These are phyloP conservation scores for Alouatta palliata DNA, from an alignment of 2,113 vertebrate species.

Conservation along the genomic window DNA sequence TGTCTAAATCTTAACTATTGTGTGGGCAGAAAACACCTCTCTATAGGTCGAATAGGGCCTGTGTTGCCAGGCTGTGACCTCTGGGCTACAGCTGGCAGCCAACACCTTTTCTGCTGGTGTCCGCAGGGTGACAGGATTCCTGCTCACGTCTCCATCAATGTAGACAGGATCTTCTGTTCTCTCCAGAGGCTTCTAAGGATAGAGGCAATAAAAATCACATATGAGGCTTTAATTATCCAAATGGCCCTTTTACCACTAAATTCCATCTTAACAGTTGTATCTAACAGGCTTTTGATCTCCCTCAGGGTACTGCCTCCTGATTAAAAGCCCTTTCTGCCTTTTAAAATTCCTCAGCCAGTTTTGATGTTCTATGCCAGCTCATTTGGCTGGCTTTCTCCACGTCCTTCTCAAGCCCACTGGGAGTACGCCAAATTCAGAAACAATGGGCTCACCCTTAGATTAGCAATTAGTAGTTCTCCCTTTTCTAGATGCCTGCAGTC, in stretches of 20 bases:
- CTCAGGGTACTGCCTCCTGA: neutral
- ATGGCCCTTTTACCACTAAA: neutral
- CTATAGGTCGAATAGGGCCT: neutral
- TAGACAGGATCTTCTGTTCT: neutral
- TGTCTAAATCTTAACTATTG: neutral
- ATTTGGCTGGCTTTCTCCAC: neutral
- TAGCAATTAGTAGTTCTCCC: neutral
- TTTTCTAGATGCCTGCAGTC: neutral
- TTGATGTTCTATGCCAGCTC: neutral
- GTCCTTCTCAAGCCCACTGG: neutral
- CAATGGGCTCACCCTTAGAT: rapidly evolving
- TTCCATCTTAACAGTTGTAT: neutral
- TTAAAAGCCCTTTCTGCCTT: constrained; percentile 40
- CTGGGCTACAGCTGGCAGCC: neutral
- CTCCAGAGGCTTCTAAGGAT: neutral
- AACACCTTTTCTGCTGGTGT: neutral
- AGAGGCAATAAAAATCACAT: neutral
- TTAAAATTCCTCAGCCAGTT: constrained; percentile 19
- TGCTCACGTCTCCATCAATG: neutral
- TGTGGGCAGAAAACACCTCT: neutral
- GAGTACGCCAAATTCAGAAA: neutral
- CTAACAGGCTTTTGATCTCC: constrained; percentile 50
- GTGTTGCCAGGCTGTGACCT: neutral
- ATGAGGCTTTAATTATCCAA: constrained; percentile 38
- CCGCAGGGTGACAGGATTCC: neutral